Percentiles rank a stretch among this genome's conserved stretches.
These are phyloP conservation scores for Pelusios castaneus DNA, from an alignment of 2,113 vertebrate genomes.

Conservation along the genomic window DNA sequence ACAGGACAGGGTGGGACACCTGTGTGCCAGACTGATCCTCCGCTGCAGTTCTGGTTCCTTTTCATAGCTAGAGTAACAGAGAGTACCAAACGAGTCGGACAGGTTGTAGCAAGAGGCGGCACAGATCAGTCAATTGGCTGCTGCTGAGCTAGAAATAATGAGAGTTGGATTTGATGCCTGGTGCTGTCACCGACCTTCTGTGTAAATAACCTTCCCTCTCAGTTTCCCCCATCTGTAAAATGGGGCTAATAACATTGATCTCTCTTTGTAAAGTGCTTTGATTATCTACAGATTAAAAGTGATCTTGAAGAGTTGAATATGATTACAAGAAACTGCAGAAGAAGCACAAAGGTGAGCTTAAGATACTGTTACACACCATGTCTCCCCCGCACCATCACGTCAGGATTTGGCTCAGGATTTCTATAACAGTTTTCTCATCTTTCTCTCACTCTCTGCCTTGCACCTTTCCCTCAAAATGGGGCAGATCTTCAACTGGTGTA, in stretches of 20 bases:
- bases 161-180: not conserved
- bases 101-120: rapidly evolving
- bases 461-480: not conserved
- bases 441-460: not conserved
- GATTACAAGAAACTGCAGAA: not conserved
- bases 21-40: not conserved
- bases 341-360: rapidly evolving
- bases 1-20: not conserved
- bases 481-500: not conserved
- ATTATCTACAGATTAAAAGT: not conserved
- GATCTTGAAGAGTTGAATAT: not conserved
- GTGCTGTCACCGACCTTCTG: not conserved
- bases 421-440: not conserved
- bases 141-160: not conserved
- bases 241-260: not conserved
- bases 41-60: not conserved
- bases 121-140: not conserved
- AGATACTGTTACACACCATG: rapidly evolving
- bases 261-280: not conserved
- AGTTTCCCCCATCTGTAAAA: not conserved
- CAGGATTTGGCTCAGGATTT: not conserved
- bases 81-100: not conserved
- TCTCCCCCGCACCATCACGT: not conserved
- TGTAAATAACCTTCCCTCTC: not conserved
- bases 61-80: not conserved